A percentile compares a stretch with the other conserved stretches of the same genome.
phyloP scores from a whole-genome alignment of 2,888 invertebrate genomes.

The Eristalinus sepulchralis region DNA sequence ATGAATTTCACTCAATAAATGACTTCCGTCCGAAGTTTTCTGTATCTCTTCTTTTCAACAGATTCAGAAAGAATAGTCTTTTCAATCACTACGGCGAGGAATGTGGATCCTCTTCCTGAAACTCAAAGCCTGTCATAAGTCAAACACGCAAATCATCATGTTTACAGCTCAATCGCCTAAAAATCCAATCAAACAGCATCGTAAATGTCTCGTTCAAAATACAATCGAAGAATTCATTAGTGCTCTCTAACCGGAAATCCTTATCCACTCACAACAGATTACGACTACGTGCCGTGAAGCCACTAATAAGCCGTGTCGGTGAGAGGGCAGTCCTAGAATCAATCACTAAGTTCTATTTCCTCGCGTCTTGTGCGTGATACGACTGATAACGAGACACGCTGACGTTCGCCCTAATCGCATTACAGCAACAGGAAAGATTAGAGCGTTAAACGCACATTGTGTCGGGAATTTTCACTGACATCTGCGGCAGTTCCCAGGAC shows the following conservation, averaged over 20 bases:
- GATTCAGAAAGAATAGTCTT: not conserved
- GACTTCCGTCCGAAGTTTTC: no score
- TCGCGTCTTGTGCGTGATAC: not conserved
- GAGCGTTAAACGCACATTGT: not conserved
- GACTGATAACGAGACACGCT: not conserved
- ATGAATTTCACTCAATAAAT: no score
- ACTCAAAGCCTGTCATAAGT: not conserved
- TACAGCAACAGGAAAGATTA: not conserved
- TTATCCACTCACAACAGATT: not conserved
- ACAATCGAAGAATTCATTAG: not conserved
- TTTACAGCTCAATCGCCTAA: not conserved
- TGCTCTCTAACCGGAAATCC: not conserved
- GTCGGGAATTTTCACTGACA: slow-evolving; percentile 22
- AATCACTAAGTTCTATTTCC: not conserved
- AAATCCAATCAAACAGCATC: not conserved
- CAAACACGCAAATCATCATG: not conserved
- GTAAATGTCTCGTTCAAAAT: not conserved
- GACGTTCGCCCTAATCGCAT: not conserved
- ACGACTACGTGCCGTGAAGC: not conserved
- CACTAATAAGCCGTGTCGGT: not conserved
- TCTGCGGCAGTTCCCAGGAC: slow-evolving; percentile 44
- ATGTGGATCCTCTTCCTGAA: not conserved
- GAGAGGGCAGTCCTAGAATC: not conserved
- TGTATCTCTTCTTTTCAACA: no score
- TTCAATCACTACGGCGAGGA: no score